Base-by-base conservation (phyloP, 2,113 vertebrate species). In the Notiomystis cincta region DNA sequence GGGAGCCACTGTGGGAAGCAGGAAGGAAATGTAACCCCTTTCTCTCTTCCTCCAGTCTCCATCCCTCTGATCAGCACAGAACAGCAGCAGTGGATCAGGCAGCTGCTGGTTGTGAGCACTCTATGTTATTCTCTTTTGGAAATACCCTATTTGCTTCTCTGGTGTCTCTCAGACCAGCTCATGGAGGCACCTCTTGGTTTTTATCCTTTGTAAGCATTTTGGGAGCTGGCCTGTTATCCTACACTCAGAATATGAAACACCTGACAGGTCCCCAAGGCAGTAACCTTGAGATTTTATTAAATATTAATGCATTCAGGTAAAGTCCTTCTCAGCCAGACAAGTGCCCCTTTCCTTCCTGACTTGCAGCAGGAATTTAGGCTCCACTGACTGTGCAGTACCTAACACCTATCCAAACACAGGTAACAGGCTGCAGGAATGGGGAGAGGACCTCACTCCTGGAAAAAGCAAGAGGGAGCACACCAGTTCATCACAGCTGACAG, bases 331-430 rank as follows among this genome's bases (percentile, higher is more conserved):
- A 35, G 31, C 30, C 60, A 48, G 10, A 4, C 21, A 31, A 33
- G 13, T 12, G 4, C 6, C 21, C 10, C 37, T 54, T 30, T 78
- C 30, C 54, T 53, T 30, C n/a, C 15, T 27, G 24, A 19, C 22
- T 3, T 48, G 38, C 37, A 47, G 40, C 51, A 84, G 44, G 4
- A 70, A 10, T 37, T 82, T 13, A 21, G 51, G 25, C 23, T 90
- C 16, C 61, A 48, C 15, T 6, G 42, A 22, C 14, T 10, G 33
- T 33, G 45, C 19, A 24, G 22, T 5, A 33, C 38, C 47, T 38
- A 15, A 27, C 16, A 38, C 3, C n/a, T 11, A 7, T 15, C 37
- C 50, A 28, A 82, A 0, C 17, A 15, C 0, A 2, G 24, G 13
- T 5, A 30, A 30, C 8, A 42, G 28, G 44, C 50, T 78, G 37